A percentile compares a stretch with the other conserved stretches of the same genome.
These are phyloP conservation scores for Chymomyza procnemis DNA, from an alignment of 2,888 invertebrate genomes.

Conservation along the genomic window DNA sequence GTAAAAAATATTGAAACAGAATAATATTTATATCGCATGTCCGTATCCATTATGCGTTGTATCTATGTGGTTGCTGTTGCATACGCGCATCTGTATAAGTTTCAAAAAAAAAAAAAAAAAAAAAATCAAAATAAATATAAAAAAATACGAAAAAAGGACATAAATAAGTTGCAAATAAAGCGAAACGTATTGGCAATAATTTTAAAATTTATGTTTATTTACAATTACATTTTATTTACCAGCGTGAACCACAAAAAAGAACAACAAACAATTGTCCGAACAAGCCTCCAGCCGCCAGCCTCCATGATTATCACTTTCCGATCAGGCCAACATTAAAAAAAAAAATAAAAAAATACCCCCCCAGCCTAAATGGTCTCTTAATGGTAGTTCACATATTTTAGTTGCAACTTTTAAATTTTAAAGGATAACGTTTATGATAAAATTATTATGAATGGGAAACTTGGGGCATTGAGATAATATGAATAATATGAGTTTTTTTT, in stretches of 20 bases:
- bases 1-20: constrained; percentile 36
- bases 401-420: not conserved
- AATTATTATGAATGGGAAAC: too few relatives aligned
- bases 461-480: too few relatives aligned
- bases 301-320: not conserved
- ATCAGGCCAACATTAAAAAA: not conserved
- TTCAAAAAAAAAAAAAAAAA: not conserved
- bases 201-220: constrained; percentile 72
- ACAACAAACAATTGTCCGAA: not conserved
- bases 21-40: constrained; percentile 49
- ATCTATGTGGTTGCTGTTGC: constrained; percentile 6
- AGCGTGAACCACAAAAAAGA: constrained; percentile 6
- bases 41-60: constrained; percentile 36
- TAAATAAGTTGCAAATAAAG: constrained; percentile 58
- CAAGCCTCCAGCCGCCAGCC: not conserved
- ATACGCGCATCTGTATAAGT: constrained; percentile 6
- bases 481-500: too few relatives aligned
- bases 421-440: too few relatives aligned
- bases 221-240: constrained; percentile 67
- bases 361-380: not conserved
- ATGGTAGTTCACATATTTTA: not conserved
- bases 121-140: not conserved
- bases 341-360: too few relatives aligned
- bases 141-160: constrained; percentile 21
- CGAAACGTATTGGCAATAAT: constrained; percentile 53